Base-by-base conservation (phyloP, 2,797 vertebrate species). In the Oryzias dopingdopingensis region DNA sequence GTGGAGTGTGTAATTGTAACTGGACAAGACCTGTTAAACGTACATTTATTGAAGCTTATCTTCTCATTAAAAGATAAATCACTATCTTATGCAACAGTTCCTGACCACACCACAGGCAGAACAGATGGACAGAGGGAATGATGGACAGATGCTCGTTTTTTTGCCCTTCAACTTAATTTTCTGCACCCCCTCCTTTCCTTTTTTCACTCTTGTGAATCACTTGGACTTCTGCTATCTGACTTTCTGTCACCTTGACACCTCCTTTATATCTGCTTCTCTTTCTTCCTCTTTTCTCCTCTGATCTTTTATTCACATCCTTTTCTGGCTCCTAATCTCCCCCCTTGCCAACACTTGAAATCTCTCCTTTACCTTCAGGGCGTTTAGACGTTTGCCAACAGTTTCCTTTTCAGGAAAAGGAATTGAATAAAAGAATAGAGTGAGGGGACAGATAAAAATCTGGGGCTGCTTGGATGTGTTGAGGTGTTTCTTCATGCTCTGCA, bases 281-380 rank as follows among this genome's bases (percentile, higher is more conserved):
- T 70, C 51, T 66, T 59, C 51, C 57, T 56, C n/a, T 37, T 43
- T 59, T 53, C 51, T 37, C 66, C 49, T 78, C 64, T 82, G 66
- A 86, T 88, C 77, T 82, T 86, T 86, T 86, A 86, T 88, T 86
- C 72, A 85, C 76, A 65, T 61, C 67, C 63, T 41, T 65, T 56
- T 56, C 69, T 72, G 65, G 66, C 75, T 74, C 72, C 76, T 72
- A 40, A 56, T 56, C 48, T 73, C 61, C 29, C 17, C 66, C 73
- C 66, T 42, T 62, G 69, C 32, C 32, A 32, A 79, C 73, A 81
- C 78, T 78, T 84, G 78, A 83, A 80, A 82, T 74, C 73, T 70
- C 70, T 70, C 69, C 59, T 50, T 67, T 56, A 16, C 52, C 80
- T 76, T 23, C 50, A 46, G 62, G 76, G 74, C 42, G 8, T 86